Percentiles rank a stretch among this genome's conserved stretches.
Conservation (phyloP, 2,888 invertebrate genomes). For the Erynnis tages region DNA sequence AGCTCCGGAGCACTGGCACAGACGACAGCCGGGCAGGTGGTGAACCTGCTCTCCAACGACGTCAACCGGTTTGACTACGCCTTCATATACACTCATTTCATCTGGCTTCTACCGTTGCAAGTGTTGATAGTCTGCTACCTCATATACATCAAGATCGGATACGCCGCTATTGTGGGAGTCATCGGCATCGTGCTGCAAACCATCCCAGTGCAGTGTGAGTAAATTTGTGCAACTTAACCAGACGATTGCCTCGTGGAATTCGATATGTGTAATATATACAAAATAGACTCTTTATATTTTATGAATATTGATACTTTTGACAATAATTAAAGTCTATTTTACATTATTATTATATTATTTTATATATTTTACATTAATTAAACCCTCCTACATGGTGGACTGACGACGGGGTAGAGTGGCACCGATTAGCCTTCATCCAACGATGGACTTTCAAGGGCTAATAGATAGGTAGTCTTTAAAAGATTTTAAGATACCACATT, state of each 20-base stretch:
- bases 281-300: too few relatives aligned
- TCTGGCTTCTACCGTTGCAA: slow-evolving; percentile 93
- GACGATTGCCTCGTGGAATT: too few relatives aligned
- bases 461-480: too few relatives aligned
- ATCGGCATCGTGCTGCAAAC: slow-evolving; percentile 88
- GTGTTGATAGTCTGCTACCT: slow-evolving; percentile 86
- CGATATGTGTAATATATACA: too few relatives aligned
- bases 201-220: slow-evolving; percentile 90
- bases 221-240: slow-evolving; percentile 21
- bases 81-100: slow-evolving; percentile 90
- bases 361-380: too few relatives aligned
- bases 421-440: too few relatives aligned
- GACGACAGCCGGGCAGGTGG: slow-evolving; percentile 94
- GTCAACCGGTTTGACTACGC: slow-evolving; percentile 95
- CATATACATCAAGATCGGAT: slow-evolving; percentile 88
- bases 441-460: too few relatives aligned
- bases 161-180: slow-evolving; percentile 89
- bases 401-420: too few relatives aligned
- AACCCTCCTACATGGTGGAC: too few relatives aligned
- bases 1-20: slow-evolving; percentile 92
- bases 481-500: too few relatives aligned
- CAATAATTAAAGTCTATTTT: too few relatives aligned
- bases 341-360: too few relatives aligned
- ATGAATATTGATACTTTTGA: background rate
- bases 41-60: slow-evolving; percentile 96